These are phyloP conservation scores for Dicaeum eximium DNA, from an alignment of 2,113 vertebrate genomes.

Conservation along the genomic window DNA sequence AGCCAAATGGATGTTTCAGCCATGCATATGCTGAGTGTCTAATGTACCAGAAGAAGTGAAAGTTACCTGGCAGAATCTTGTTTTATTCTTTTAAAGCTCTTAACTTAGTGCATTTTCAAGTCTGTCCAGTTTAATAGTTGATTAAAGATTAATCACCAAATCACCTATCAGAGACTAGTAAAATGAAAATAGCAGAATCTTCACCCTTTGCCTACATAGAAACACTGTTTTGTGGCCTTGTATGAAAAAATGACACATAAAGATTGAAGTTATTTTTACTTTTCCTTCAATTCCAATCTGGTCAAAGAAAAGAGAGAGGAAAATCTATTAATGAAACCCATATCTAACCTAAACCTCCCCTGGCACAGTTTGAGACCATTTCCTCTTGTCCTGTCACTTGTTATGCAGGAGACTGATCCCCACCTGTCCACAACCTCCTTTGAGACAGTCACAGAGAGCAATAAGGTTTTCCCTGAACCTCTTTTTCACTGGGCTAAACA, in stretches of 20 bases:
- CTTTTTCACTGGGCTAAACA: background rate
- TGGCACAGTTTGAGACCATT: background rate
- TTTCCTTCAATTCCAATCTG: background rate
- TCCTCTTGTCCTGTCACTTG: background rate
- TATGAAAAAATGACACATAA: background rate
- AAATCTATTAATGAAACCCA: background rate
- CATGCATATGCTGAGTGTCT: constrained; percentile 2
- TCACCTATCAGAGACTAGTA: background rate
- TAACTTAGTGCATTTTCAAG: background rate
- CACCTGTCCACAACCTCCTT: background rate
- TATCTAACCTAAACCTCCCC: background rate
- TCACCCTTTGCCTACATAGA: background rate
- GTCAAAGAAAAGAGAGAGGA: background rate
- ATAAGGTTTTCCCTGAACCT: background rate
- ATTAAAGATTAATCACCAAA: constrained; percentile 10
- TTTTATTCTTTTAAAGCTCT: background rate
- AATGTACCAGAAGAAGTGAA: constrained; percentile 21
- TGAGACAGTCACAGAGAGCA: background rate
- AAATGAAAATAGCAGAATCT: background rate
- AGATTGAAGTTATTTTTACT: background rate
- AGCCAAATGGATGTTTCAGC: constrained; percentile 40
- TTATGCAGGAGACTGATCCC: background rate
- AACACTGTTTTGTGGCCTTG: background rate
- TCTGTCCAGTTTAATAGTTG: background rate
- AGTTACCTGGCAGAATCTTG: constrained; percentile 7